These are phyloP conservation scores for Drusus annulatus DNA, from an alignment of 1,140 invertebrate genomes.

Conservation along the genomic window DNA sequence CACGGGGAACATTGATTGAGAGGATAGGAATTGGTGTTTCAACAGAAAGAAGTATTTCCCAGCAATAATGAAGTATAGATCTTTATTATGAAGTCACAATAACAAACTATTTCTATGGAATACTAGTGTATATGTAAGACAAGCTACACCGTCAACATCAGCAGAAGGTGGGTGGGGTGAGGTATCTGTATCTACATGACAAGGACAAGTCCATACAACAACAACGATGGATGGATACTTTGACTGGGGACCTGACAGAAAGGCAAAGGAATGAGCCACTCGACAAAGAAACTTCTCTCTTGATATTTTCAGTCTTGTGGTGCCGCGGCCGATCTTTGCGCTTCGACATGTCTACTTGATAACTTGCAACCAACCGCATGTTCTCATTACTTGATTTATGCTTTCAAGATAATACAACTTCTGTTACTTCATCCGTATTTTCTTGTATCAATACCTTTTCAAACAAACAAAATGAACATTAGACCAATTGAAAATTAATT, in stretches of 20 bases:
- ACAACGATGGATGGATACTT: neutral
- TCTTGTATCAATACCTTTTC: conserved; percentile 74
- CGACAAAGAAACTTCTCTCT: conserved; percentile 57
- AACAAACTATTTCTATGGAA: conserved; percentile 31
- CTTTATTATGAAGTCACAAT: conserved; percentile 42
- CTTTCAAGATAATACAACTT: conserved; percentile 60
- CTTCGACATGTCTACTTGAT: conserved; percentile 18
- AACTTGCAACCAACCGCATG: conserved; percentile 47
- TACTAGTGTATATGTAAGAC: neutral
- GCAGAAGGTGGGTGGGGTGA: no score
- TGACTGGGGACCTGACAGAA: neutral
- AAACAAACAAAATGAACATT: conserved; percentile 74
- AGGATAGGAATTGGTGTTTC: neutral
- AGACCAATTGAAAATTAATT: conserved; percentile 65
- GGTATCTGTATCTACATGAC: no score
- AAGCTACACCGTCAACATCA: neutral
- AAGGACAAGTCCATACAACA: no score
- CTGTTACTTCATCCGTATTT: conserved; percentile 72
- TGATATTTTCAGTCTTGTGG: conserved; percentile 56
- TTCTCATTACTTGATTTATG: conserved; percentile 55
- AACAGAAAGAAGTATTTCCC: neutral
- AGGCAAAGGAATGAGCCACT: conserved; percentile 57
- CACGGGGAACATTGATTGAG: neutral
- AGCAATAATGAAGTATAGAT: conserved; percentile 5
- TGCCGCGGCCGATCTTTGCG: conserved; percentile 35